Conservation (phyloP, 2,113 vertebrate genomes). For the Psilopsiagon aymara region DNA sequence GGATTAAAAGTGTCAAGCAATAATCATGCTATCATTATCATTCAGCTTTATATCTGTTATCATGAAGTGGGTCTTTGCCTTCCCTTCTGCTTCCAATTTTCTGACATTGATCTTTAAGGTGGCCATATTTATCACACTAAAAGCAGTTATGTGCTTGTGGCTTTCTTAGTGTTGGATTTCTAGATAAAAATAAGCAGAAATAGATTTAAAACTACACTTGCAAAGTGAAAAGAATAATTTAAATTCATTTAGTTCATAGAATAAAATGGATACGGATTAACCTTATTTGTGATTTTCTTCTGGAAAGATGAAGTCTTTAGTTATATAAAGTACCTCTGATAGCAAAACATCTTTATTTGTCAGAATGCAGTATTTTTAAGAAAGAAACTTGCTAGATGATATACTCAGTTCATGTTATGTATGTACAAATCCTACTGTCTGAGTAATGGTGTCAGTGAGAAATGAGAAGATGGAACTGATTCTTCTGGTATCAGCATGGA, state of each 20-base stretch:
- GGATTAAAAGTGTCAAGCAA: background rate
- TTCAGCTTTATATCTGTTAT: background rate
- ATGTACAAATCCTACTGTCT: background rate
- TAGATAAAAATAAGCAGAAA: background rate
- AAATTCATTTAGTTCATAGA: background rate
- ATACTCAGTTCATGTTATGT: background rate
- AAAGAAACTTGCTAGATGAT: background rate
- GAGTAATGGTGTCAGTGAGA: background rate
- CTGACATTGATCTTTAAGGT: background rate
- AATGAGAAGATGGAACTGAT: background rate
- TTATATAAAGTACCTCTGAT: background rate
- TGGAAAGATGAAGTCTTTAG: background rate
- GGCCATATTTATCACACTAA: rapidly evolving
- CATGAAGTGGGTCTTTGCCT: background rate
- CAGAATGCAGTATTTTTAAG: background rate
- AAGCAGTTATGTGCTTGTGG: background rate
- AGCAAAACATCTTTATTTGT: background rate
- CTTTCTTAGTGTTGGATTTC: background rate
- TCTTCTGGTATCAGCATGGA: background rate
- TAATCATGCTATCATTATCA: background rate
- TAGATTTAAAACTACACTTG: background rate
- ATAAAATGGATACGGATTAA: background rate
- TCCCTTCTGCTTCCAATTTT: background rate
- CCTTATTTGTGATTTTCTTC: background rate
- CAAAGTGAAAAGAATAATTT: background rate